A percentile compares a stretch with the other conserved stretches of the same genome.
phyloP scores from a whole-genome alignment of 1,140 invertebrate species.

The Berghia stephanieae region DNA sequence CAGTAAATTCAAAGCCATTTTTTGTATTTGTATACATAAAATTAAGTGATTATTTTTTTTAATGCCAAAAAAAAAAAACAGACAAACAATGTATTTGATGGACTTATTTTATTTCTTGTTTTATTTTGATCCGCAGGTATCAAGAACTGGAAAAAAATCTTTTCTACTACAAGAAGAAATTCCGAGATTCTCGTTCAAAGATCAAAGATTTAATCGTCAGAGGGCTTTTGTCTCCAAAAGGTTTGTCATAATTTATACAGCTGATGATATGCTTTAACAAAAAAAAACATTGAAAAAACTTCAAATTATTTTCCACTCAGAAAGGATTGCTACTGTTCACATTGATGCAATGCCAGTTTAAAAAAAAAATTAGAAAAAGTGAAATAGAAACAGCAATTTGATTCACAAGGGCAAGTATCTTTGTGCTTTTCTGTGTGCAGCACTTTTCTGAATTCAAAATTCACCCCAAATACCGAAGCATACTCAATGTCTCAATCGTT shows the following conservation, averaged over 20 bases:
- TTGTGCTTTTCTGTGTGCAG: too few species aligned
- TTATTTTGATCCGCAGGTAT: constrained; percentile 42
- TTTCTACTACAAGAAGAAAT: constrained; percentile 67
- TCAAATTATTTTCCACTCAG: neutral
- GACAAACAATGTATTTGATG: neutral
- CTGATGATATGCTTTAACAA: too few species aligned
- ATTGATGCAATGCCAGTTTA: neutral
- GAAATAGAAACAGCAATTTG: too few species aligned
- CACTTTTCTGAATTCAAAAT: too few species aligned
- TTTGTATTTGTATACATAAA: neutral
- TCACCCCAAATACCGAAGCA: too few species aligned
- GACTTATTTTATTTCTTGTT: neutral
- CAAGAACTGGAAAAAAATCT: constrained; percentile 66
- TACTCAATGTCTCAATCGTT: too few species aligned
- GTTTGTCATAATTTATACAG: constrained; percentile 36
- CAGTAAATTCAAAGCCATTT: neutral
- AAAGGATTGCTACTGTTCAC: neutral
- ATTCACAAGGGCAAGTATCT: too few species aligned
- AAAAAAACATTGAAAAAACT: neutral
- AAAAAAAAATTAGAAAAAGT: too few species aligned
- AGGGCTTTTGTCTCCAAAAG: constrained; percentile 46
- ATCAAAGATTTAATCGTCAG: constrained; percentile 48
- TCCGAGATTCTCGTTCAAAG: constrained; percentile 63
- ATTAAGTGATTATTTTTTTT: neutral
- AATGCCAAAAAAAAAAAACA: neutral